Evolutionary conservation across 2,797 vertebrate genomes (phyloP).

Genomic region (Tachyglossus aculeatus): DNA sequence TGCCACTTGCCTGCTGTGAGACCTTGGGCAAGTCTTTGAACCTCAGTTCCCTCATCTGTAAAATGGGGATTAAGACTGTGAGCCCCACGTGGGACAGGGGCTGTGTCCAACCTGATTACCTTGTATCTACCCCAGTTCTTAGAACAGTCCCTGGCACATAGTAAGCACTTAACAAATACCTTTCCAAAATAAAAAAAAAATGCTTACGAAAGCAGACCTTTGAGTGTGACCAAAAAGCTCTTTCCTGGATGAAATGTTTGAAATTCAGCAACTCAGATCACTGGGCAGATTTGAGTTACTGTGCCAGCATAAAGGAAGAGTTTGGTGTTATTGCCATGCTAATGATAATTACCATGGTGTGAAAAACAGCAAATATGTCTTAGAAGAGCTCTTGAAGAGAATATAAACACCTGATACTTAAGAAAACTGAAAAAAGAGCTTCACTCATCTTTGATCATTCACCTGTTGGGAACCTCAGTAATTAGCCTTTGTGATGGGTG

Average conservation of each 20-base stretch:
- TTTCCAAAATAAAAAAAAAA: too few relatives aligned
- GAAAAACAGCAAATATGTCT: constrained; percentile 22
- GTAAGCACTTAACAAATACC: too few relatives aligned
- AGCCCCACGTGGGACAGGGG: too few relatives aligned
- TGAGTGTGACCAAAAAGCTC: constrained; percentile 3
- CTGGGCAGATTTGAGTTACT: background rate
- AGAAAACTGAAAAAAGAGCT: constrained; percentile 22
- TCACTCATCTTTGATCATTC: constrained; percentile 27
- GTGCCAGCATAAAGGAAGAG: background rate
- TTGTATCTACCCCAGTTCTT: too few relatives aligned
- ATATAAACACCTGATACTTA: constrained; percentile 42
- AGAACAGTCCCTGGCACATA: too few relatives aligned
- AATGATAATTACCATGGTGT: constrained; percentile 11
- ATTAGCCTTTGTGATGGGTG: constrained; percentile 19
- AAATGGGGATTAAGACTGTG: too few relatives aligned
- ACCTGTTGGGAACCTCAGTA: constrained; percentile 11
- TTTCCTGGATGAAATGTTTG: background rate
- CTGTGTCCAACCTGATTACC: too few relatives aligned
- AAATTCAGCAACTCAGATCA: background rate
- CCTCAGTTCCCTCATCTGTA: too few relatives aligned
- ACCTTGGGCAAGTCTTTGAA: too few relatives aligned
- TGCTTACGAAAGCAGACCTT: too few relatives aligned
- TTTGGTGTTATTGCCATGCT: background rate
- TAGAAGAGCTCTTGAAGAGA: constrained; percentile 25
- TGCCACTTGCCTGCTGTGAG: too few relatives aligned